Conservation (phyloP, 2,888 invertebrate genomes). For the Standfussiana lucernea region DNA sequence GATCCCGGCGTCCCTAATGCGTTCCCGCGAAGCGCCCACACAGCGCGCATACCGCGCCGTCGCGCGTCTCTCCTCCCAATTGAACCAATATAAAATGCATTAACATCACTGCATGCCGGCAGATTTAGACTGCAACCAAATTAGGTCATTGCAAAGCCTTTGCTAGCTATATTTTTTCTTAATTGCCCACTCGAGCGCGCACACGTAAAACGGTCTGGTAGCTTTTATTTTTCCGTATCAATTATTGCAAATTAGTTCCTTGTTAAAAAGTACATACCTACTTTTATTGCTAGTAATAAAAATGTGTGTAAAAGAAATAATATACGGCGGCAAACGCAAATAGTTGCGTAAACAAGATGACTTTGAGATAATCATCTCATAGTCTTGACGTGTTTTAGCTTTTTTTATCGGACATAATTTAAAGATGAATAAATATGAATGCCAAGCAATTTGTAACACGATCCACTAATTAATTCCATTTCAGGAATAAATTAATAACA, state of each 20-base stretch:
- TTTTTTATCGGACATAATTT: conserved; percentile 22
- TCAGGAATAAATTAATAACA: conserved; percentile 51
- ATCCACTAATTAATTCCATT: conserved; percentile 53
- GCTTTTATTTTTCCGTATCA: conserved; percentile 66
- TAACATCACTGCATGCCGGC: conserved; percentile 86
- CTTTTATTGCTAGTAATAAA: conserved; percentile 50
- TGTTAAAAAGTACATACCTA: conserved; percentile 57
- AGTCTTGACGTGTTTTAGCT: conserved; percentile 9
- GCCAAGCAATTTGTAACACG: conserved; percentile 53
- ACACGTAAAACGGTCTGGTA: conserved; percentile 68
- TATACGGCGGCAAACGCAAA: conserved; percentile 25
- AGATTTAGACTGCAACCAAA: conserved; percentile 82
- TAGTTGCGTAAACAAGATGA: conserved; percentile 37
- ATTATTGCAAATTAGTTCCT: conserved; percentile 66
- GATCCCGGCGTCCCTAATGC: conserved; percentile 84
- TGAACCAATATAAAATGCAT: conserved; percentile 91
- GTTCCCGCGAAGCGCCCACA: conserved; percentile 90
- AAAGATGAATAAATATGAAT: conserved; percentile 47
- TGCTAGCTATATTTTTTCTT: conserved; percentile 64
- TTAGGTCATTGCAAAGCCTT: conserved; percentile 81
- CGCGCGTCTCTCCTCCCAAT: conserved; percentile 83
- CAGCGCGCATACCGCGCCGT: conserved; percentile 88
- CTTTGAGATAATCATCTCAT: conserved; percentile 28
- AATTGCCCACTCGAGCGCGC: conserved; percentile 63
- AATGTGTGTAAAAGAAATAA: conserved; percentile 32